Evolutionary conservation across 2,113 vertebrate genomes (phyloP).

Genomic region (Origma solitaria): DNA sequence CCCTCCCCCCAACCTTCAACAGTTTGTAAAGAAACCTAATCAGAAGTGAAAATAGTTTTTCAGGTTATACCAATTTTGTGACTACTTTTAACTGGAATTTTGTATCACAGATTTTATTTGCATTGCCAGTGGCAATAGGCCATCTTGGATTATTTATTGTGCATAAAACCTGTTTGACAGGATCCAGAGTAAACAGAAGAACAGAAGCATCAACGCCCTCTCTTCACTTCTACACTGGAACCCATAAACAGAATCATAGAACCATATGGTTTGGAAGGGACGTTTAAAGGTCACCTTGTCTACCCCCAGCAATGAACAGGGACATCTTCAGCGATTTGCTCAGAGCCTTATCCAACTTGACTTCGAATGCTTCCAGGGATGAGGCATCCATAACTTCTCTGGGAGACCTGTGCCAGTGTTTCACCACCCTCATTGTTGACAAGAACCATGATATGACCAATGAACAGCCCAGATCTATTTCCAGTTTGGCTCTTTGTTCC

Average conservation of each 20-base stretch:
- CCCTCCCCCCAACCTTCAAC: no score
- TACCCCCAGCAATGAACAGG: background rate
- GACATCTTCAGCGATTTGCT: background rate
- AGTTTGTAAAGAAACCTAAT: background rate
- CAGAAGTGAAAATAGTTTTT: background rate
- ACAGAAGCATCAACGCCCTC: fast-evolving
- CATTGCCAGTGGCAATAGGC: background rate
- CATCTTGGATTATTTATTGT: background rate
- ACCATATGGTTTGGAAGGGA: background rate
- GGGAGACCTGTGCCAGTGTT: background rate
- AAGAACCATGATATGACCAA: background rate
- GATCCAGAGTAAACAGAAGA: background rate
- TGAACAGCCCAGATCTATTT: background rate
- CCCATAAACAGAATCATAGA: background rate
- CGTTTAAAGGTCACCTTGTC: background rate
- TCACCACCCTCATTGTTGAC: background rate
- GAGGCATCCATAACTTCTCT: background rate
- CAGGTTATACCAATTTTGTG: background rate
- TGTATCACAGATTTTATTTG: background rate
- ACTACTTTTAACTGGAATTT: background rate
- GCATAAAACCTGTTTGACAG: background rate
- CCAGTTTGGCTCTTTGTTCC: background rate
- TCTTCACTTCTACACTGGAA: background rate
- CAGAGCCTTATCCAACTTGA: background rate
- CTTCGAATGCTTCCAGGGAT: background rate